These are phyloP conservation scores for Paralichthys olivaceus DNA, from an alignment of 2,113 vertebrate genomes.

Conservation along the genomic window DNA sequence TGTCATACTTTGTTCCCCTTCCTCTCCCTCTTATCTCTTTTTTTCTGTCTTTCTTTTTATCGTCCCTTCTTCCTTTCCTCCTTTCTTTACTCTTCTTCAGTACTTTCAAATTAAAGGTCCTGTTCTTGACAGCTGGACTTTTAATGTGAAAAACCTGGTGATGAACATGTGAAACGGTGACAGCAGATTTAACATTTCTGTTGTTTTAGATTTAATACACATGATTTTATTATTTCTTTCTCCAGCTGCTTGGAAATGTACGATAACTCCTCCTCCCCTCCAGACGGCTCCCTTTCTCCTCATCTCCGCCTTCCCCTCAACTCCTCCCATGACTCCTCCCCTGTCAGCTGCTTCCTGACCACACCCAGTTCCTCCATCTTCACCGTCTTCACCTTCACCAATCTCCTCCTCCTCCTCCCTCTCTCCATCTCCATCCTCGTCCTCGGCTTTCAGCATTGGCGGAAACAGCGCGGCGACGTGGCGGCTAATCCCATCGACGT, in stretches of 20 bases:
- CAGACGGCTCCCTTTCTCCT: not conserved
- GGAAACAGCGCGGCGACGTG: no score
- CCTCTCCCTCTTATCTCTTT: not conserved
- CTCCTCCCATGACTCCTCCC: not conserved
- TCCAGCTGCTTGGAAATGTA: not conserved
- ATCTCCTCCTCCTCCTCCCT: slow-evolving; percentile 34
- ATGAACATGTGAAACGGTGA: not conserved
- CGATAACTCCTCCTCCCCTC: not conserved
- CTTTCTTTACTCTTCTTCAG: no score
- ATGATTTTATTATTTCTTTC: not conserved
- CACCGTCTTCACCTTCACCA: slow-evolving; percentile 10
- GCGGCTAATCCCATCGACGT: not conserved
- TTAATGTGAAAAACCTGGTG: not conserved
- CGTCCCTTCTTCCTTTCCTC: no score
- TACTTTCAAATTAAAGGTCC: not conserved
- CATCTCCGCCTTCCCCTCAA: not conserved
- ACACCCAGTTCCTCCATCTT: not conserved
- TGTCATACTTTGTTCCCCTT: no score
- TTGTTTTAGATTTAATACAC: not conserved
- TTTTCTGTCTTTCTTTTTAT: no score
- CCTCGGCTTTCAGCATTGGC: not conserved
- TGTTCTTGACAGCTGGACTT: not conserved
- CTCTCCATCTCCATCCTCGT: slow-evolving; percentile 12
- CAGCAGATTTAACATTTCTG: not conserved
- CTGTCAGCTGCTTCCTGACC: slow-evolving; percentile 14